Conservation (phyloP, 2,888 invertebrate genomes). For the Scrobipalpa atriplicella region DNA sequence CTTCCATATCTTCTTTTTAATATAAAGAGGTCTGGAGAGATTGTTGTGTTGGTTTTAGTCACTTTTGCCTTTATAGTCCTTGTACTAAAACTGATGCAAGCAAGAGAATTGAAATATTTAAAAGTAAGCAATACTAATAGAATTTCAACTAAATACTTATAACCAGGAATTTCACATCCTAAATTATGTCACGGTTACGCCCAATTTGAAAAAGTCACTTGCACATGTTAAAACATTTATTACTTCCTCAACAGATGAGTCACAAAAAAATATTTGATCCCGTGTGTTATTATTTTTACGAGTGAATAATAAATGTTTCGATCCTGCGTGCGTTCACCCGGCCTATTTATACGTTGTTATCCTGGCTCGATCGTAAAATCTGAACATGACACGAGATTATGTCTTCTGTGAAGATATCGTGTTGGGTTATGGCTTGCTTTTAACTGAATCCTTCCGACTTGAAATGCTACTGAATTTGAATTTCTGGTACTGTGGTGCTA, state of each 20-base stretch:
- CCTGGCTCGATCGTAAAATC: slow-evolving; percentile 38
- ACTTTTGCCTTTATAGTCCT: background rate
- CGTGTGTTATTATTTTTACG: slow-evolving; percentile 58
- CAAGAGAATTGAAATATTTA: too few species aligned
- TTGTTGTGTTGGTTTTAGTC: background rate
- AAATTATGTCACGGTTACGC: slow-evolving; percentile 8
- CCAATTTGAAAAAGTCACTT: background rate
- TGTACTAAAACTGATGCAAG: too few species aligned
- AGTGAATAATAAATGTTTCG: slow-evolving; percentile 53
- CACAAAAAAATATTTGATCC: slow-evolving; percentile 38
- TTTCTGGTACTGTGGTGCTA: too few species aligned
- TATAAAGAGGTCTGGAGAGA: background rate
- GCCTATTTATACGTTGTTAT: slow-evolving; percentile 51
- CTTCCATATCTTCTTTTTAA: background rate
- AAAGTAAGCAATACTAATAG: too few species aligned
- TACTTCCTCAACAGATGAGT: slow-evolving; percentile 53
- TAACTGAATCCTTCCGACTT: background rate
- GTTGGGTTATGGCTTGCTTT: background rate
- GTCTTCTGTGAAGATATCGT: slow-evolving; percentile 13
- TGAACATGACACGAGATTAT: slow-evolving; percentile 21
- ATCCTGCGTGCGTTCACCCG: slow-evolving; percentile 59
- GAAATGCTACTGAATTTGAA: background rate
- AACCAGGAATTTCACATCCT: slow-evolving; percentile 9
- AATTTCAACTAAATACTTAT: background rate
- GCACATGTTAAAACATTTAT: slow-evolving; percentile 51